These are phyloP conservation scores for Pyrrhosoma nymphula DNA, from an alignment of 2,888 invertebrate genomes.

Conservation along the genomic window DNA sequence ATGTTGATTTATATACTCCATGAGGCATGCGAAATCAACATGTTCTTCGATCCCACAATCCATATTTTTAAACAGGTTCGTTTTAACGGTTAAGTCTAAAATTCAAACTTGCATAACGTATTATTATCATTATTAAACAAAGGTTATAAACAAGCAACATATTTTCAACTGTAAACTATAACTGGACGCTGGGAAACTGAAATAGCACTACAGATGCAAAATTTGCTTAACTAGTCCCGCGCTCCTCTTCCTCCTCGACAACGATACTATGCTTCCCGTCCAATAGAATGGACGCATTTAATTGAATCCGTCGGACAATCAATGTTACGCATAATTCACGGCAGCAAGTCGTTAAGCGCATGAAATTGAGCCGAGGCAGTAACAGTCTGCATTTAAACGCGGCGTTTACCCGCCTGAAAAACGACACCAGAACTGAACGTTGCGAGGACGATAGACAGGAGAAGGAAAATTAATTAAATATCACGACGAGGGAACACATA, in stretches of 20 bases:
- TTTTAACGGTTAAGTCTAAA: too few relatives aligned
- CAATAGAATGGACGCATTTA: slow-evolving; percentile 30
- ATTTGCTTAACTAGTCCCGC: not conserved
- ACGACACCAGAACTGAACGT: not conserved
- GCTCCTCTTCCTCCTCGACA: not conserved
- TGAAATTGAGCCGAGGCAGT: slow-evolving; percentile 20
- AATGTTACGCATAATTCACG: slow-evolving; percentile 19
- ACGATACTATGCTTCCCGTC: not conserved
- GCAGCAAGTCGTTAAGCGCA: not conserved
- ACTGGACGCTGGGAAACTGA: too few relatives aligned
- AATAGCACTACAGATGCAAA: not conserved
- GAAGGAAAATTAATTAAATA: not conserved
- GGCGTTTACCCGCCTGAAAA: not conserved
- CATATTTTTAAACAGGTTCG: too few relatives aligned
- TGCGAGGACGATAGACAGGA: not conserved
- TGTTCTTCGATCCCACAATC: too few relatives aligned
- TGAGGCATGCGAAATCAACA: too few relatives aligned
- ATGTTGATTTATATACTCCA: too few relatives aligned
- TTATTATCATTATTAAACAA: too few relatives aligned
- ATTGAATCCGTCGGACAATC: slow-evolving; percentile 27
- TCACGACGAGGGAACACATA: not conserved
- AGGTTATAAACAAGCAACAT: too few relatives aligned
- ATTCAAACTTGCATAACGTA: too few relatives aligned
- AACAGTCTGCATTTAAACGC: slow-evolving; percentile 6
- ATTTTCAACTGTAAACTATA: too few relatives aligned